phyloP scores from a whole-genome alignment of 2,113 vertebrate genomes.

The Propithecus coquereli region DNA sequence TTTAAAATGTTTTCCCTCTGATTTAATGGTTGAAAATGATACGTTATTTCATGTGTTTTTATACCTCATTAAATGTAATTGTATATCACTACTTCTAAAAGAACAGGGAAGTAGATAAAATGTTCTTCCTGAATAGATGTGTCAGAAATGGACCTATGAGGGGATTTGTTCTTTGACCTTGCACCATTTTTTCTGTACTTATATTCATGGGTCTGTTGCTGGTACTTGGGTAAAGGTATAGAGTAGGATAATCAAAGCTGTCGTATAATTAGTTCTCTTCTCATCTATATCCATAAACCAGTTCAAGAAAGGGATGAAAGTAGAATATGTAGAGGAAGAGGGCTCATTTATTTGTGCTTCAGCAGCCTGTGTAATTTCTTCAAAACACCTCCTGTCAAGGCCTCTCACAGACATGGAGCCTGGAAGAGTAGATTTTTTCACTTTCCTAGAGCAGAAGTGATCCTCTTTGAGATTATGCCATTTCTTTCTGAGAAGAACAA shows the following conservation, averaged over 20 bases:
- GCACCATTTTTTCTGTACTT: neutral
- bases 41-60: neutral
- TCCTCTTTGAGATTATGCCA: neutral
- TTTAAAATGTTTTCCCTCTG: neutral
- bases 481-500: neutral
- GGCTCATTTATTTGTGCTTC: neutral
- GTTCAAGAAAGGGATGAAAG: neutral
- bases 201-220: neutral
- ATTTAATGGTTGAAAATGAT: slow-evolving; percentile 14
- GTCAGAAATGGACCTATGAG: neutral
- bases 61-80: neutral
- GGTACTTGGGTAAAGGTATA: neutral
- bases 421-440: neutral
- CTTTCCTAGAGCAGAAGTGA: neutral
- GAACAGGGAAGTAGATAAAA: neutral
- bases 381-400: neutral
- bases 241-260: neutral
- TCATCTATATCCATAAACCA: neutral
- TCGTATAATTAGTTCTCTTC: neutral
- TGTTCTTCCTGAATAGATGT: neutral
- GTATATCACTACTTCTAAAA: neutral
- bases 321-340: neutral
- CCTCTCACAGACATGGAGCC: neutral
- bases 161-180: neutral
- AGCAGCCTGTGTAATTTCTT: neutral